These are phyloP conservation scores for Strigamia maritima DNA, from an alignment of 2,888 invertebrate species.

Conservation along the genomic window DNA sequence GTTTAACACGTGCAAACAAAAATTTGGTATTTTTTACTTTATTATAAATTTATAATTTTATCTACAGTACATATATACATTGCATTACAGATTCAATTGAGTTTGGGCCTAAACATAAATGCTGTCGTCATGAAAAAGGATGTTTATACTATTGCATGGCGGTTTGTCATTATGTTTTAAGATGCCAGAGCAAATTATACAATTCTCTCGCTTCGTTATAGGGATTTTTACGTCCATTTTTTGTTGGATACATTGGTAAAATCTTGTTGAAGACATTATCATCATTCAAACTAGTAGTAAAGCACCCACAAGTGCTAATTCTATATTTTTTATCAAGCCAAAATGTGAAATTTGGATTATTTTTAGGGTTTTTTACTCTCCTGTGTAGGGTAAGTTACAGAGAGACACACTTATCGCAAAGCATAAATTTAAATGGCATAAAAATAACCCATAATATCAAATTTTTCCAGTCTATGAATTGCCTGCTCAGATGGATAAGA, in stretches of 20 bases:
- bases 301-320: background rate
- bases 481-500: conserved; percentile 15
- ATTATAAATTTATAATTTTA: no score
- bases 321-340: background rate
- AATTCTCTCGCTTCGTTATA: background rate
- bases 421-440: no score
- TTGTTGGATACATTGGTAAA: background rate
- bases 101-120: background rate
- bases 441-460: background rate
- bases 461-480: conserved; percentile 14
- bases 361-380: background rate
- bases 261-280: background rate
- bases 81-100: background rate
- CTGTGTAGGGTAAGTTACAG: background rate
- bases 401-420: no score
- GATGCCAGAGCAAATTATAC: background rate
- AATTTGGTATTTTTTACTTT: background rate
- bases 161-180: background rate
- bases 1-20: background rate
- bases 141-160: background rate
- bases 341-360: background rate
- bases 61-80: no score
- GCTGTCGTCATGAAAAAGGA: background rate
- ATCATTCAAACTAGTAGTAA: background rate
- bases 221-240: conserved; percentile 3